phyloP scores from a whole-genome alignment of 2,888 invertebrate species.

The Cryptocephalus primarius region DNA sequence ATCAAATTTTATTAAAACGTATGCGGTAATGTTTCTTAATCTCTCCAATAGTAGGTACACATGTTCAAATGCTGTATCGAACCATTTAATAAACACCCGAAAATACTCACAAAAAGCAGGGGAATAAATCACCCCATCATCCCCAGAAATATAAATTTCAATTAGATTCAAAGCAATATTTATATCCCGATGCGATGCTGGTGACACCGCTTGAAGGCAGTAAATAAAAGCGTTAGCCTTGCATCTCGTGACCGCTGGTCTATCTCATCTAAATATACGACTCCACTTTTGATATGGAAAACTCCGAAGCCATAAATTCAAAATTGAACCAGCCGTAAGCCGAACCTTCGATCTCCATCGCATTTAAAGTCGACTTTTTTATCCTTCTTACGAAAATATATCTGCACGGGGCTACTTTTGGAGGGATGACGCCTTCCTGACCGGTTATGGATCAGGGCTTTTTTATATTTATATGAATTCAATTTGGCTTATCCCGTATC shows the following conservation, averaged over 20 bases:
- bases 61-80: no score
- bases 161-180: no score
- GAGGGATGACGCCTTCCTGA: neutral
- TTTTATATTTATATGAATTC: neutral
- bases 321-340: slow-evolving; percentile 30
- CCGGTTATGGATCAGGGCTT: neutral
- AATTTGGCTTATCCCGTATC: neutral
- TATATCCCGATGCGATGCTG: no score
- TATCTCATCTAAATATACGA: slow-evolving; percentile 26
- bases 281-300: slow-evolving; percentile 25
- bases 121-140: no score
- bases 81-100: no score
- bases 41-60: no score
- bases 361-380: slow-evolving; percentile 8
- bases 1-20: no score
- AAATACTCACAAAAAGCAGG: no score
- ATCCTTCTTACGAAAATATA: slow-evolving; percentile 7
- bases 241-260: slow-evolving; percentile 24
- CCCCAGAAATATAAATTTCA: no score
- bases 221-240: neutral
- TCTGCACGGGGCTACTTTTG: neutral
- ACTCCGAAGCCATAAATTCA: slow-evolving; percentile 28
- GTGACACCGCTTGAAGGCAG: neutral
- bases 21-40: no score
- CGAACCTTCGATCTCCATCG: slow-evolving; percentile 27